A percentile compares a stretch with the other conserved stretches of the same genome.
phyloP scores from a whole-genome alignment of 2,888 invertebrate genomes.

The Taenaris catops region DNA sequence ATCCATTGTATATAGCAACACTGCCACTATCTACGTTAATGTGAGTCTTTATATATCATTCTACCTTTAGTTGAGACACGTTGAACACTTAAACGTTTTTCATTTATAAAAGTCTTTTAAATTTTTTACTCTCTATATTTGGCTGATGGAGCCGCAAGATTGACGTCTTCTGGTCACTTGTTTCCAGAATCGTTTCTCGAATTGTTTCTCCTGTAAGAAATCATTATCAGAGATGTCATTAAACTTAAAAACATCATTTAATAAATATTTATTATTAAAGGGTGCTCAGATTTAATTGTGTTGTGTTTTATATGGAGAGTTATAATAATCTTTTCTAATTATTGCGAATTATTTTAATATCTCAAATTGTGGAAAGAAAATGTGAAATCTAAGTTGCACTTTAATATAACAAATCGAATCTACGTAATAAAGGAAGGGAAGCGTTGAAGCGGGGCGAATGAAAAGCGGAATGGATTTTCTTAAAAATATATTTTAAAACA shows the following conservation, averaged over 20 bases:
- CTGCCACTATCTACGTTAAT: constrained; percentile 20
- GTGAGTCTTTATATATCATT: constrained; percentile 12
- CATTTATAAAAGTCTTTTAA: constrained; percentile 14
- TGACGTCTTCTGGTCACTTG: constrained; percentile 87
- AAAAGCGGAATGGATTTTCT: constrained; percentile 69
- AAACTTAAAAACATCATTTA: neutral
- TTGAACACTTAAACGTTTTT: constrained; percentile 25
- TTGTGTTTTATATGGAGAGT: neutral
- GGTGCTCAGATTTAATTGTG: constrained; percentile 3
- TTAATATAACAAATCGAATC: constrained; percentile 1
- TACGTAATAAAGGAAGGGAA: constrained; percentile 28
- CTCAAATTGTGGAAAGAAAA: too few relatives aligned
- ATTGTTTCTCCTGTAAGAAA: constrained; percentile 85
- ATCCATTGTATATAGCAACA: constrained; percentile 18
- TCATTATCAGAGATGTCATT: constrained; percentile 19
- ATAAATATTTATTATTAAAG: neutral
- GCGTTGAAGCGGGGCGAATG: constrained; percentile 63
- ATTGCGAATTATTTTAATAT: too few relatives aligned
- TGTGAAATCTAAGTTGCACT: constrained; percentile 11
- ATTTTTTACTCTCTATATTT: constrained; percentile 43
- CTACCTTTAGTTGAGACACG: constrained; percentile 16
- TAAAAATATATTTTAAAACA: constrained; percentile 72
- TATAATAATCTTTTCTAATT: too few relatives aligned
- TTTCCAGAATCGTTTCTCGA: constrained; percentile 90
- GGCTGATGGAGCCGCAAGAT: constrained; percentile 71